A percentile compares a stretch with the other conserved stretches of the same genome.
Conservation (phyloP, 2,113 vertebrate species). For the Gnathonemus echidnorhynchus region DNA sequence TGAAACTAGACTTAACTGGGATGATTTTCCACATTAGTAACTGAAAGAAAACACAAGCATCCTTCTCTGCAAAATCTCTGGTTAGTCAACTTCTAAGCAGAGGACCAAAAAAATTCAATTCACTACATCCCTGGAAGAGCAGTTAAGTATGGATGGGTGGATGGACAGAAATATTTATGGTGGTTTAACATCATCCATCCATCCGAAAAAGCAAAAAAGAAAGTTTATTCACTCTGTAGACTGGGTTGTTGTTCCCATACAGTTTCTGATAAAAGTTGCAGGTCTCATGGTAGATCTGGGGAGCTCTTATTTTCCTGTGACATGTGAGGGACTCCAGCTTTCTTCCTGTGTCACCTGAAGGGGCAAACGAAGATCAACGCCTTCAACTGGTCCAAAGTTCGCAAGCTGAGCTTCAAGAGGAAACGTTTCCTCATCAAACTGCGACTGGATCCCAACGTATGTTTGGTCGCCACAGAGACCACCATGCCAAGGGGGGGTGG, state of each 20-base stretch:
- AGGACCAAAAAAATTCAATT: neutral
- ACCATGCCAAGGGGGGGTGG: neutral
- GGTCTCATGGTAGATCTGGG: neutral
- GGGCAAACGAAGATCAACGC: constrained; percentile 92
- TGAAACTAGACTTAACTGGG: neutral
- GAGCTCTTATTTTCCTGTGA: neutral
- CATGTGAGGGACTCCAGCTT: neutral
- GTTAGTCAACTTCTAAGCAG: neutral
- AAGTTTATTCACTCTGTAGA: neutral
- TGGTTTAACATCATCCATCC: neutral
- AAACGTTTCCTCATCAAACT: constrained; percentile 96
- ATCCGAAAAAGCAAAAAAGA: neutral
- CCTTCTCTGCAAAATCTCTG: neutral
- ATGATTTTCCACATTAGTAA: neutral
- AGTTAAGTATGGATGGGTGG: neutral
- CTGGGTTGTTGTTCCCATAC: neutral
- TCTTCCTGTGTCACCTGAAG: constrained; percentile 51
- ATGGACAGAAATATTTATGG: neutral
- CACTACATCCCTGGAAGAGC: neutral
- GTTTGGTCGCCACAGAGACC: constrained; percentile 36
- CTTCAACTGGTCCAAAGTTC: constrained; percentile 97
- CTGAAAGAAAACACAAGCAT: neutral
- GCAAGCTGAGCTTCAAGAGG: constrained; percentile 98
- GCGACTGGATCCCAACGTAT: constrained; percentile 85
- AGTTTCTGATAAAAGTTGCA: neutral